A percentile compares a stretch with the other conserved stretches of the same genome.
Conservation (phyloP, 1,140 invertebrate species). For the Harlomillsia oculata region DNA sequence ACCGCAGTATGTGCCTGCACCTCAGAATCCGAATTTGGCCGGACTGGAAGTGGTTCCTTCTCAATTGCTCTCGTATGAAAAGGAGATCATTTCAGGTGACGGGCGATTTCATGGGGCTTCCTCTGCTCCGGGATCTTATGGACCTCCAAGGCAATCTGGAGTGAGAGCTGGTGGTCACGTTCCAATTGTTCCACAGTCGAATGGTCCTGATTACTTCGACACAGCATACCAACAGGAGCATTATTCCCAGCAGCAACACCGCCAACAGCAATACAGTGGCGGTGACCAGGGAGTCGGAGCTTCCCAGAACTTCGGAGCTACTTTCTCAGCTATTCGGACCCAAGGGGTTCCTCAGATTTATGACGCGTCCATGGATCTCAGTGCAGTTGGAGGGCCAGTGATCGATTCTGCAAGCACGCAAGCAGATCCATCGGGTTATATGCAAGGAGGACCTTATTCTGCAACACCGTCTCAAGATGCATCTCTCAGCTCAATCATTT, state of each 20-base stretch:
- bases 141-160: not conserved
- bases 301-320: constrained; percentile 17
- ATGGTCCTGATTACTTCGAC: constrained; percentile 30
- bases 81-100: not conserved
- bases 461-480: not conserved
- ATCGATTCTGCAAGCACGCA: not conserved
- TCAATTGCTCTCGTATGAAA: constrained; percentile 12
- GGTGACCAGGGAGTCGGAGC: not conserved
- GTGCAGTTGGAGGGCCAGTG: constrained; percentile 1
- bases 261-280: constrained; percentile 7
- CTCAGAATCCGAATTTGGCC: not conserved
- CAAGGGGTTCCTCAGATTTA: constrained; percentile 12
- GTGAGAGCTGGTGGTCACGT: not conserved
- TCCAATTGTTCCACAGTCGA: constrained; percentile 24
- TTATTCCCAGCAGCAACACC: not conserved
- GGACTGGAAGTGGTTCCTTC: constrained; percentile 11
- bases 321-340: constrained; percentile 1
- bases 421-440: constrained; percentile 1
- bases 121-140: not conserved
- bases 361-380: constrained; percentile 3
- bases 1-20: not conserved
- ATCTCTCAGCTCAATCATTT: constrained; percentile 5
- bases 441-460: not conserved
- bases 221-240: constrained; percentile 18
- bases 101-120: not conserved